Conservation (phyloP, 2,888 invertebrate species). For the Galeopsomyia nigrocyanea region DNA sequence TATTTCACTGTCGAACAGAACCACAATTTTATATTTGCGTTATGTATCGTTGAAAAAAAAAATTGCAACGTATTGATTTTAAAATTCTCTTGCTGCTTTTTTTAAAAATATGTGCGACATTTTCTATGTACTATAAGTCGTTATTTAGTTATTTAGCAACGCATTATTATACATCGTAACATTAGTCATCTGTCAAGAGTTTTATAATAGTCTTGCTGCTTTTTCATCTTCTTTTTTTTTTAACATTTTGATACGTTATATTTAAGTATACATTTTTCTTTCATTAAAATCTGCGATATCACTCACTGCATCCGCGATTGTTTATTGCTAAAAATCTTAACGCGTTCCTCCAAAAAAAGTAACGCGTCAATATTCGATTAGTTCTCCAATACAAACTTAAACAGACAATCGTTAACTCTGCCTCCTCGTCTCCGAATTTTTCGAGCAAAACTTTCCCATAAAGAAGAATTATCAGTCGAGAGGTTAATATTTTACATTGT, state of each 20-base stretch:
- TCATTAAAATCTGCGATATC: conserved; percentile 45
- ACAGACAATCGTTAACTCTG: conserved; percentile 19
- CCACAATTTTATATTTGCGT: too few species aligned
- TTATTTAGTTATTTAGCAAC: conserved; percentile 4
- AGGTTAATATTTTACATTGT: background rate
- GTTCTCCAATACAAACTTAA: conserved; percentile 8
- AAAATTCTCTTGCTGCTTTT: too few species aligned
- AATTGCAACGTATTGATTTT: too few species aligned
- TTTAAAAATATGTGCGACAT: too few species aligned
- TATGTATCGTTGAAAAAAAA: too few species aligned
- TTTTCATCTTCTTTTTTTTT: conserved; percentile 3
- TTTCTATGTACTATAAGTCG: too few species aligned
- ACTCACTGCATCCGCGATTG: conserved; percentile 41
- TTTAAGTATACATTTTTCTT: conserved; percentile 41
- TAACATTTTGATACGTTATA: conserved; percentile 18
- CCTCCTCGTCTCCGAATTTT: background rate
- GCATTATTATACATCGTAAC: background rate
- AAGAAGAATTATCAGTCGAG: background rate
- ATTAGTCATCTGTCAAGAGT: conserved; percentile 24
- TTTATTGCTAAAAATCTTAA: conserved; percentile 45
- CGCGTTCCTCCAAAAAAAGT: background rate
- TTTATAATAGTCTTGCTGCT: conserved; percentile 30
- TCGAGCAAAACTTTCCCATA: background rate
- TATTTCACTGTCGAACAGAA: too few species aligned
- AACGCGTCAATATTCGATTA: background rate